phyloP scores from a whole-genome alignment of 2,113 vertebrate genomes.

The Sphaerodactylus townsendi region DNA sequence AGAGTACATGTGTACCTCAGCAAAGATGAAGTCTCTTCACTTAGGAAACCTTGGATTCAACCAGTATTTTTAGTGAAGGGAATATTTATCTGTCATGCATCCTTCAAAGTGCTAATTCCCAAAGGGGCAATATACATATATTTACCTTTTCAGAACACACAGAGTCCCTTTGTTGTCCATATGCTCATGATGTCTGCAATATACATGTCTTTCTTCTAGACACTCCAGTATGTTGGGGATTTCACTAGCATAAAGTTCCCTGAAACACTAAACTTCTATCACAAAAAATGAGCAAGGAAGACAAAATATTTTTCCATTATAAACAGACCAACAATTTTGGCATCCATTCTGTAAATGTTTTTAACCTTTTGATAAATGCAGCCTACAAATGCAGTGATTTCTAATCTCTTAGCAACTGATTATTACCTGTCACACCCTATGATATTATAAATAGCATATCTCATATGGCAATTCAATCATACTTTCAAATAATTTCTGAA shows the following conservation, averaged over 20 bases:
- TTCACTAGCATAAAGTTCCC: not conserved
- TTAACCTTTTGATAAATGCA: not conserved
- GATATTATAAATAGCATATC: not conserved
- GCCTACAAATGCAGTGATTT: not conserved
- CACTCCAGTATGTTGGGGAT: not conserved
- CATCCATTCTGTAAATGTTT: not conserved
- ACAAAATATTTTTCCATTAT: not conserved
- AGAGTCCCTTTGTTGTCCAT: not conserved
- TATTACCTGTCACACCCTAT: not conserved
- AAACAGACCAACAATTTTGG: not conserved
- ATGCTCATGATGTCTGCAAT: not conserved
- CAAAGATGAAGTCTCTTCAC: no score
- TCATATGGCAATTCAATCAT: not conserved
- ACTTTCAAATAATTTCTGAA: not conserved
- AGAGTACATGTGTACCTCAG: no score
- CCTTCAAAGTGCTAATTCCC: no score
- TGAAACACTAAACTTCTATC: not conserved
- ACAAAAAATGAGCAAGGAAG: not conserved
- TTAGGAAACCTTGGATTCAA: no score
- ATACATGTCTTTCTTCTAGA: not conserved
- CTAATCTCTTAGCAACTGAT: not conserved
- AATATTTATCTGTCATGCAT: no score
- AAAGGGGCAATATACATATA: no score
- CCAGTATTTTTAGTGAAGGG: no score
- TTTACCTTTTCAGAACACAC: no score